Evolutionary conservation across 1,140 invertebrate genomes (phyloP), one percentile per base, ranked within the genome.

Genomic region (Caenorhabditis brenneri): DNA sequence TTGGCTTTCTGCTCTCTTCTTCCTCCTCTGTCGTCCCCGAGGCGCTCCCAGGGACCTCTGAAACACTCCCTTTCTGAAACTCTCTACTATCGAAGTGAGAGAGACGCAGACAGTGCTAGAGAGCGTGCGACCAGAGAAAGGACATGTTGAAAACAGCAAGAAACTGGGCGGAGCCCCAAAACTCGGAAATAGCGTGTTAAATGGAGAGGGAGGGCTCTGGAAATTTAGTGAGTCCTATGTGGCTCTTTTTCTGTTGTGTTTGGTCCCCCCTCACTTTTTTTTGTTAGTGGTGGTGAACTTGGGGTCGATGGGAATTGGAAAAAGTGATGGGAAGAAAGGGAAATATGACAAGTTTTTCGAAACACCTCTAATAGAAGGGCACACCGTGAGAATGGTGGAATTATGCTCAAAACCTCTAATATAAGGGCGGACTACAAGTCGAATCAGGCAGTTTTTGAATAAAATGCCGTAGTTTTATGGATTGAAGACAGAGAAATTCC

Each of bases 31-130:
- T 10, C 53, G 22, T 27, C 16, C 27, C n/a, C n/a, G n/a, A n/a
- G 22, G 10, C 22, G 65, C 36, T 74, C 65, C 65, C 65, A 74
- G 65, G 65, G 65, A 74, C 65, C 65, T 74, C 65, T 74, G 65
- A 74, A 74, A 74, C 65, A 16, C n/a, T 16, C 42, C 42, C 16
- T 46, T 31, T 74, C 65, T 74, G 65, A 74, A 74, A 74, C 65
- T 74, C 36, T 46, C n/a, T n/a, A n/a, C n/a, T n/a, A n/a, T 74
- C 33, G 65, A 7, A 5, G 53, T n/a, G n/a, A n/a, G 27, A 42
- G 65, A 39, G 65, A 39, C 65, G 65, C 65, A 74, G 65, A 74
- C 7, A 74, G 9, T 24, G n/a, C 9, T 19, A 74, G 65, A 74
- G 65, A 74, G n/a, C 5, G 39, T 42, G 39, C 7, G 12, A n/a